These are phyloP conservation scores for Mamestra configurata DNA, from an alignment of 1,140 invertebrate species.

Conservation along the genomic window DNA sequence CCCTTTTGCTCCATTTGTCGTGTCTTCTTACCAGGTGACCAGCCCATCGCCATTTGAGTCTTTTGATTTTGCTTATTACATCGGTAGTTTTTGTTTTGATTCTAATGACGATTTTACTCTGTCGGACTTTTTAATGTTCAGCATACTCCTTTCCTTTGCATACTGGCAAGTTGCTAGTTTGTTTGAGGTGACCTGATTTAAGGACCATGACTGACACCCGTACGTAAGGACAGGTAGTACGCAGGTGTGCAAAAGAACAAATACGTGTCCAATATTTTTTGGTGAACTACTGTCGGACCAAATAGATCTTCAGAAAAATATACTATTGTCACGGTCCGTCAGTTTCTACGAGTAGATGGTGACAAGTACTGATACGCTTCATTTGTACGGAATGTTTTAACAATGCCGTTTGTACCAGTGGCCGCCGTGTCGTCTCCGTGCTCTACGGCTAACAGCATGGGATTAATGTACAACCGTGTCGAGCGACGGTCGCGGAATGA, in stretches of 20 bases:
- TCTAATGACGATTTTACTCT: neutral
- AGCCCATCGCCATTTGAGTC: constrained; percentile 56
- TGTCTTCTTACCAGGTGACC: constrained; percentile 55
- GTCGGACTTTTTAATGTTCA: neutral
- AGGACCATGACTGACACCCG: too few species aligned
- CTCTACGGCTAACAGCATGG: neutral
- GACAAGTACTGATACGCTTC: too few species aligned
- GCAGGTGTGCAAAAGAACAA: too few species aligned
- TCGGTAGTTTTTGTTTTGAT: constrained; percentile 45
- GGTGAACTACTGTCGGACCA: too few species aligned
- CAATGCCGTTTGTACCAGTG: too few species aligned
- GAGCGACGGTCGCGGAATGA: neutral
- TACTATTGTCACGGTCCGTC: too few species aligned
- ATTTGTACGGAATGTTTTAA: too few species aligned
- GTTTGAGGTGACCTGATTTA: neutral
- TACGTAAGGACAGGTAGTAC: too few species aligned
- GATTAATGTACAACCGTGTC: neutral
- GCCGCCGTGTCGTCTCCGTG: too few species aligned
- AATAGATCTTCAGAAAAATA: too few species aligned
- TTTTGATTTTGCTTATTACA: constrained; percentile 51
- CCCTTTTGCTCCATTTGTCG: constrained; percentile 58
- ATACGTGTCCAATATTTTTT: too few species aligned
- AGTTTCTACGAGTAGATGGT: too few species aligned
- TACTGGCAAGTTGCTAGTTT: constrained; percentile 1
- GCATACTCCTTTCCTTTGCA: neutral